Conservation (phyloP, 2,888 invertebrate species). For the Phytoseiulus persimilis region DNA sequence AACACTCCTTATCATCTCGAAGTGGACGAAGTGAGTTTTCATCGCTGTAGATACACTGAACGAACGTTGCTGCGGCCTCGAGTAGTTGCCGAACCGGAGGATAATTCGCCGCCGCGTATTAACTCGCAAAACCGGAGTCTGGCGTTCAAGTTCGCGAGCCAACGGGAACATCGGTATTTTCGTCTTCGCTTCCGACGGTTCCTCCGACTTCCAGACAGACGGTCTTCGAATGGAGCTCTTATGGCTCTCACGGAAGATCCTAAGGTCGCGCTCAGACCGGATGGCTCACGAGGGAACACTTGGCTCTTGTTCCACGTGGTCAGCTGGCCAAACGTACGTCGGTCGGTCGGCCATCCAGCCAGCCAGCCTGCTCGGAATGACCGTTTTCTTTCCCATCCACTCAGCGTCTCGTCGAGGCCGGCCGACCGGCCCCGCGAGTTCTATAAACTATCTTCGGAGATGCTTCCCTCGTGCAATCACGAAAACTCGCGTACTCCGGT, state of each 20-base stretch:
- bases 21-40: conserved; percentile 53
- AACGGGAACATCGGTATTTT: background rate
- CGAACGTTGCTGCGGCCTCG: no score
- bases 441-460: background rate
- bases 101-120: no score
- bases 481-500: background rate
- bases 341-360: background rate
- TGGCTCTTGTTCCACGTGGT: background rate
- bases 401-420: background rate
- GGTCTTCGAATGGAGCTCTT: background rate
- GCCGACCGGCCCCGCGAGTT: background rate
- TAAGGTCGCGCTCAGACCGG: background rate
- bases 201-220: background rate
- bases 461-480: background rate
- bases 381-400: background rate
- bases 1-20: conserved; percentile 69
- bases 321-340: background rate
- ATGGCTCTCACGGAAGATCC: conserved; percentile 5
- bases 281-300: background rate
- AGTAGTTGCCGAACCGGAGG: no score
- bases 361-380: background rate
- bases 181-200: background rate
- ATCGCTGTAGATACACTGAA: no score
- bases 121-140: background rate
- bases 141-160: no score